Percentiles rank a stretch among this genome's conserved stretches.
phyloP scores from a whole-genome alignment of 2,113 vertebrate genomes.

The Ciconia stormi region DNA sequence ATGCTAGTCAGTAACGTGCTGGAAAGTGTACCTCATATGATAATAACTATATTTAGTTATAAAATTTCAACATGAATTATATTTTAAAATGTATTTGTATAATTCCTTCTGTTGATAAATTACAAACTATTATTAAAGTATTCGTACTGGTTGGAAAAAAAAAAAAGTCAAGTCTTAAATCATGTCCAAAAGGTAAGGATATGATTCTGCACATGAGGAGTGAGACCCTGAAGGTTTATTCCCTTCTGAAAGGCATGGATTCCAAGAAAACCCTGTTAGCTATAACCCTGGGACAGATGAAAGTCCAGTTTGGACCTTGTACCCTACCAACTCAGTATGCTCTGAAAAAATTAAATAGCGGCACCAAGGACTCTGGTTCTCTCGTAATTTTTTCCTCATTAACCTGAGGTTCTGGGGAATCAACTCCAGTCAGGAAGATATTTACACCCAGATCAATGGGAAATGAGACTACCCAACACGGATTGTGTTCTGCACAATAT shows the following conservation, averaged over 20 bases:
- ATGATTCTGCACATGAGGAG: not conserved
- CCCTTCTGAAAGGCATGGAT: not conserved
- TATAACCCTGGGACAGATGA: not conserved
- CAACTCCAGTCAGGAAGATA: not conserved
- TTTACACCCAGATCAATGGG: conserved; percentile 37
- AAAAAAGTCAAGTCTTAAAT: not conserved
- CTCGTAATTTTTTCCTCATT: not conserved
- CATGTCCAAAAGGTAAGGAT: not conserved
- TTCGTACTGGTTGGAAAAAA: not conserved
- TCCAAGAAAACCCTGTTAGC: not conserved
- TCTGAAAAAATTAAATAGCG: not conserved
- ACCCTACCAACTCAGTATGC: not conserved
- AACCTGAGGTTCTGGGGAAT: not conserved
- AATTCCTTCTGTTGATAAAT: not conserved
- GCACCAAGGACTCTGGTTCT: not conserved
- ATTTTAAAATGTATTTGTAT: not conserved
- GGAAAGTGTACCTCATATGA: not conserved
- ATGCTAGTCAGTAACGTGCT: not conserved
- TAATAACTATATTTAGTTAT: not conserved
- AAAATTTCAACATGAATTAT: not conserved
- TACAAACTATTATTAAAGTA: not conserved
- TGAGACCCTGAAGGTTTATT: not conserved
- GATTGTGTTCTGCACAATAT: not conserved
- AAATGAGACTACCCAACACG: not conserved
- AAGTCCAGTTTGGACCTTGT: not conserved